Evolutionary conservation across 1,140 invertebrate species (phyloP), one percentile per base, ranked within the genome.

Genomic region (Sinella curviseta): DNA sequence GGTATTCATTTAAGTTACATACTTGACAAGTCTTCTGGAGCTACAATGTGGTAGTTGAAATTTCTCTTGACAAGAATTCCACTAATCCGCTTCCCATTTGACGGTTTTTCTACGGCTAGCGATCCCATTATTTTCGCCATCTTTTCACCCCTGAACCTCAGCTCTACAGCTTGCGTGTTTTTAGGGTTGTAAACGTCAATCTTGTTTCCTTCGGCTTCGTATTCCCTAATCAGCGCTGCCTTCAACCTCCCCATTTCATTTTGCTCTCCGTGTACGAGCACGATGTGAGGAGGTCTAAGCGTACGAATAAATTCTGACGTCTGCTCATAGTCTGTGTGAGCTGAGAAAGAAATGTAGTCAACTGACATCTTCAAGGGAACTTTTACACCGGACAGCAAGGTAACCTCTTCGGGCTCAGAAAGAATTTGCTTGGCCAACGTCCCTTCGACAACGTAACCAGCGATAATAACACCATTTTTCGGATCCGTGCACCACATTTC

Each of bases 281-380:
- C 95, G 70, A 99, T 94, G 89, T 99, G 97, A 0, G 95, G 93
- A 24, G 98, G 98, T 86, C 96, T 97, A 20, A 99, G 88, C 48
- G 93, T 92, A 35, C 96, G 90, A 80, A 99, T 95, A 85, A 99
- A 99, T 88, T 99, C 97, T 30, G 95, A 97, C 0, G 98, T 99
- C 88, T 99, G 98, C 85, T 98, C 94, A 87, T 99, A 99, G 88
- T 99, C 98, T 0, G 98, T 99, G 86, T 99, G 98, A 0, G 98
- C 98, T 0, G 97, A 99, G 87, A 99, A 99, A 0, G 97, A 99
- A 84, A 99, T 99, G 86, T 99, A 99, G 87, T 99, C 97, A 0
- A 99, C 97, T 0, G 96, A 97, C 94, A 97, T 96, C 87, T 98
- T 98, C 3, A 99, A 88, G 0, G 96, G 95, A 28, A 99, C 88